Base-by-base conservation (phyloP, 23 tunicate genomes). In the Halocynthia aurantium region DNA sequence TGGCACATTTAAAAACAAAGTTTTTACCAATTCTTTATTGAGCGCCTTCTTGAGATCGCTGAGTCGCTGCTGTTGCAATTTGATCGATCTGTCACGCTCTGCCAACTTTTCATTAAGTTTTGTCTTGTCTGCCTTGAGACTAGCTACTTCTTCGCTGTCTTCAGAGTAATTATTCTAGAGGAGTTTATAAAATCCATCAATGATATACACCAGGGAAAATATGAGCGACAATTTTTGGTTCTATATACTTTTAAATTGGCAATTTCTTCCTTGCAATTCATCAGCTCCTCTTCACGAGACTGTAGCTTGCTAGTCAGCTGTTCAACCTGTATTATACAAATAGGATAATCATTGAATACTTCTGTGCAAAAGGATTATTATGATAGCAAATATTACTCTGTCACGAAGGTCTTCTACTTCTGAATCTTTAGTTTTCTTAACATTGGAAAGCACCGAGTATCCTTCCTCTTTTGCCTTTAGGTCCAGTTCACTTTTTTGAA, bases 11-110 rank as follows among this genome's bases (percentile, higher is more conserved):
- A 31, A 31, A 31, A 31, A 31, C 44, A 0, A 31, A 31, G 44
- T 31, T 31, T 31, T 85, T 50, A 86, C 92, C 80, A 88, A 22
- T 79, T 88, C 95, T 66, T 84, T 88, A 66, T 84, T 82, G 6
- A 88, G 75, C 7, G 95, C 72, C 71, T 88, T 88, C 63, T 88
- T 88, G 49, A 88, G 18, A 53, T 88, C 95, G 58, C 67, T 83
- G 57, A 84, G 50, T 66, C 85, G 53, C 53, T 80, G 96, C 67
- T 80, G 82, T 19, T 69, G 81, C 50, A 89, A 66, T 52, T 84
- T 84, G 52, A 84, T 61, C 69, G 40, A 62, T 50, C 96, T 76
- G 17, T 84, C 89, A 67, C 73, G 72, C 21, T 83, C 88, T 52
- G 77, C 64, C n/a, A 88, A 19, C 52, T 76, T 69, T 20, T 89